These are phyloP conservation scores for Oreohelix idahoensis DNA, from an alignment of 1,140 invertebrate species.

Conservation along the genomic window DNA sequence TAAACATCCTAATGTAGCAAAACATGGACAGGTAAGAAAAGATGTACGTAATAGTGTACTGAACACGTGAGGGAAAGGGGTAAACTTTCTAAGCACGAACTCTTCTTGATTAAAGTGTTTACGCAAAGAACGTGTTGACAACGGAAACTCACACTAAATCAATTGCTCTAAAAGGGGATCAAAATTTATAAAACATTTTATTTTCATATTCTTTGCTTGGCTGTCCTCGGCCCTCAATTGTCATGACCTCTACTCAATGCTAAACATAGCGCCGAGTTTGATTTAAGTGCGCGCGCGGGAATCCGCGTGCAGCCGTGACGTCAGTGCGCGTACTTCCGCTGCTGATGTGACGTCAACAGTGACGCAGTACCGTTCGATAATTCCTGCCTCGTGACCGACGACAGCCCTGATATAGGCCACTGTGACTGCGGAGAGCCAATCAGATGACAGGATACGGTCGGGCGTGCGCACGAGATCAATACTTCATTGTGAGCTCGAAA, in stretches of 20 bases:
- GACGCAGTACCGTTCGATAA: conserved; percentile 25
- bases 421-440: conserved; percentile 12
- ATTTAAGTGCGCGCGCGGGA: conserved; percentile 15
- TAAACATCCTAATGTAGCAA: not conserved
- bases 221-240: not conserved
- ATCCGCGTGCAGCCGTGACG: conserved; percentile 25
- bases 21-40: not conserved
- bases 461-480: conserved; percentile 23
- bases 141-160: conserved; percentile 11
- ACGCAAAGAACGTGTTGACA: conserved; percentile 15
- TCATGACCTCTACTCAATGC: not conserved
- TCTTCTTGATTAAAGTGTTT: conserved; percentile 6
- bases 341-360: conserved; percentile 6
- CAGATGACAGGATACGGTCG: not conserved
- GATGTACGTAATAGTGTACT: not conserved
- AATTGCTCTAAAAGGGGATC: not conserved
- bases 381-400: conserved; percentile 22
- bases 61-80: not conserved
- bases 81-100: not conserved
- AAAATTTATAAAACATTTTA: not conserved
- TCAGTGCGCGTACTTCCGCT: conserved; percentile 12
- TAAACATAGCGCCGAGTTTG: not conserved
- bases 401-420: conserved; percentile 19
- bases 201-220: not conserved
- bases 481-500: conserved; percentile 27